Evolutionary conservation across 2,797 vertebrate genomes (phyloP).

Genomic region (Neosilurus mollespiculum): DNA sequence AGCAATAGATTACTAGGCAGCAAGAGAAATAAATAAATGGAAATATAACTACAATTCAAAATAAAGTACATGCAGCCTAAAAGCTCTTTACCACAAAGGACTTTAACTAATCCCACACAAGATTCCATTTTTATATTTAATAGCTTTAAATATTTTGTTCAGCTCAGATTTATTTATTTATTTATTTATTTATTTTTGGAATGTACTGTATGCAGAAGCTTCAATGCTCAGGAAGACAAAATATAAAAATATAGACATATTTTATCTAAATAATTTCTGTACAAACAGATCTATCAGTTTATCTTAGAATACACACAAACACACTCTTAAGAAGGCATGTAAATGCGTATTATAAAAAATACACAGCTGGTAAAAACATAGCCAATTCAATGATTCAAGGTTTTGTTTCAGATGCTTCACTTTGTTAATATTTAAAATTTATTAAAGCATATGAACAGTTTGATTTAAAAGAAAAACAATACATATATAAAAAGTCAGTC

Average conservation of each 20-base stretch:
- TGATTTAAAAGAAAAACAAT: slow-evolving; percentile 71
- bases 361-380: neutral
- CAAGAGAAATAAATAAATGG: too few species aligned
- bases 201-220: slow-evolving; percentile 26
- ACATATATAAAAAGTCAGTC: slow-evolving; percentile 72
- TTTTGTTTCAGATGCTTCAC: slow-evolving; percentile 28
- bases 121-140: slow-evolving; percentile 35
- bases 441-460: slow-evolving; percentile 79
- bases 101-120: slow-evolving; percentile 14
- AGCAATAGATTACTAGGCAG: neutral
- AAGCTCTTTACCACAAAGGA: neutral
- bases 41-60: neutral
- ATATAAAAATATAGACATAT: slow-evolving; percentile 56
- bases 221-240: slow-evolving; percentile 43
- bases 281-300: slow-evolving; percentile 46
- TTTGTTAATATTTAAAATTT: slow-evolving; percentile 69
- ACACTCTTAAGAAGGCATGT: slow-evolving; percentile 4
- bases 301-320: slow-evolving; percentile 39
- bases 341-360: slow-evolving; percentile 27
- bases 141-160: slow-evolving; percentile 41
- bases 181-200: neutral
- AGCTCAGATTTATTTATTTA: slow-evolving; percentile 43
- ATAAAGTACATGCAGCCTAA: neutral
- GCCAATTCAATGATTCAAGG: slow-evolving; percentile 28
- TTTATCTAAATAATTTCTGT: slow-evolving; percentile 54